These are phyloP conservation scores for Trichacis sp. DNA, from an alignment of 2,888 invertebrate species.

Conservation along the genomic window DNA sequence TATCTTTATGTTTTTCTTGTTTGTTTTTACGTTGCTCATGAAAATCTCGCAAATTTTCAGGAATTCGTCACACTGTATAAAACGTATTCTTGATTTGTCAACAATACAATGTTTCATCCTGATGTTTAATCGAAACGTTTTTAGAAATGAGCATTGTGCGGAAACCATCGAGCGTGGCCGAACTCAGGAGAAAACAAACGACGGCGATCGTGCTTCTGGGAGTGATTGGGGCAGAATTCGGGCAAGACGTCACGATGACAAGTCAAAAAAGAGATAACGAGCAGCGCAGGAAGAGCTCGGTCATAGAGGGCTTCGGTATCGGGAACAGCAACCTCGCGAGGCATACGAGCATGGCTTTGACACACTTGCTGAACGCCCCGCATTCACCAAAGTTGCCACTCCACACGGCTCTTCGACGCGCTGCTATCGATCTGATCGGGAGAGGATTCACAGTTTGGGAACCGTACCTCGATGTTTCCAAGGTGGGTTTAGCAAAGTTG, in stretches of 20 bases:
- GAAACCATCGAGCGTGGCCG: conserved; percentile 87
- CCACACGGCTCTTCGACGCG: conserved; percentile 92
- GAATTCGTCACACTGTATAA: no score
- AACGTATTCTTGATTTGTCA: no score
- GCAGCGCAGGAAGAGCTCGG: conserved; percentile 80
- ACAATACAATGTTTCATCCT: no score
- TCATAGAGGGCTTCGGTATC: conserved; percentile 89
- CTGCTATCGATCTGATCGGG: conserved; percentile 97
- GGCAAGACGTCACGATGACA: conserved; percentile 88
- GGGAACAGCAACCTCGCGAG: conserved; percentile 92
- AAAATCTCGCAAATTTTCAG: no score
- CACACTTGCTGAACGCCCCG: conserved; percentile 92
- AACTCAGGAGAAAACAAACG: conserved; percentile 93
- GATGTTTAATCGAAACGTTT: not conserved
- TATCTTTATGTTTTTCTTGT: no score
- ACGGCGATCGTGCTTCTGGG: conserved; percentile 96
- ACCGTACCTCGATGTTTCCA: conserved; percentile 93
- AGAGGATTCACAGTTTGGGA: conserved; percentile 99
- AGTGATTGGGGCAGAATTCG: conserved; percentile 98
- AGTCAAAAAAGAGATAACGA: conserved; percentile 75
- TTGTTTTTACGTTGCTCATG: no score
- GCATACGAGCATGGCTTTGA: conserved; percentile 92
- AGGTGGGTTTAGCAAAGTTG: conserved; percentile 75
- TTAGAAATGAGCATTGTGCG: conserved; percentile 61
- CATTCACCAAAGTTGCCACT: conserved; percentile 86